Evolutionary conservation across 2,113 vertebrate species (phyloP).

Genomic region (Pipra filicauda): DNA sequence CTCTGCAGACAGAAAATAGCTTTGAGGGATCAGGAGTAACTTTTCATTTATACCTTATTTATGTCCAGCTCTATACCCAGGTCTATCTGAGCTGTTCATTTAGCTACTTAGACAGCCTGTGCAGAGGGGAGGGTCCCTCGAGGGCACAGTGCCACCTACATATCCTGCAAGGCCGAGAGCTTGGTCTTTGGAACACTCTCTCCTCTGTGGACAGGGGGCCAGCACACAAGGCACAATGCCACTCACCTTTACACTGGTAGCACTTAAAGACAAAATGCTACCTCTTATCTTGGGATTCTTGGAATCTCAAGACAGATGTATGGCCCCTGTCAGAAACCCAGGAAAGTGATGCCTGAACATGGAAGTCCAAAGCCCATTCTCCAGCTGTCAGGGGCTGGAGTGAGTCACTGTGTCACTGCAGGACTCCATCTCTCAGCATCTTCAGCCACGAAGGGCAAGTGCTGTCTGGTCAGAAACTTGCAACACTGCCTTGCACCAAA

Average conservation of each 20-base stretch:
- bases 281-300: background rate
- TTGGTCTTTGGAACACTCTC: rapidly evolving
- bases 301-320: too few species aligned
- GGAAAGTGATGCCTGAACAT: background rate
- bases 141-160: background rate
- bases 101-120: background rate
- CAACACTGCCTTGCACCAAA: background rate
- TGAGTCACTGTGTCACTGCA: background rate
- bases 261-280: background rate
- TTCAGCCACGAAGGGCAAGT: background rate
- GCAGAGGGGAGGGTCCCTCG: background rate
- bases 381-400: background rate
- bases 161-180: background rate
- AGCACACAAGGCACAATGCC: background rate
- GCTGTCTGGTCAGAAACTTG: background rate
- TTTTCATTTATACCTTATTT: too few species aligned
- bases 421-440: background rate
- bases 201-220: background rate
- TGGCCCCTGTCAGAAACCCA: background rate
- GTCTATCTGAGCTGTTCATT: too few species aligned
- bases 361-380: background rate
- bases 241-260: background rate
- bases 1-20: too few species aligned
- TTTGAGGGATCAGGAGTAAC: too few species aligned
- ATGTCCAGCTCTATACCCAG: too few species aligned